Base-by-base conservation (phyloP, 2,888 invertebrate genomes). In the Nineta flava region DNA sequence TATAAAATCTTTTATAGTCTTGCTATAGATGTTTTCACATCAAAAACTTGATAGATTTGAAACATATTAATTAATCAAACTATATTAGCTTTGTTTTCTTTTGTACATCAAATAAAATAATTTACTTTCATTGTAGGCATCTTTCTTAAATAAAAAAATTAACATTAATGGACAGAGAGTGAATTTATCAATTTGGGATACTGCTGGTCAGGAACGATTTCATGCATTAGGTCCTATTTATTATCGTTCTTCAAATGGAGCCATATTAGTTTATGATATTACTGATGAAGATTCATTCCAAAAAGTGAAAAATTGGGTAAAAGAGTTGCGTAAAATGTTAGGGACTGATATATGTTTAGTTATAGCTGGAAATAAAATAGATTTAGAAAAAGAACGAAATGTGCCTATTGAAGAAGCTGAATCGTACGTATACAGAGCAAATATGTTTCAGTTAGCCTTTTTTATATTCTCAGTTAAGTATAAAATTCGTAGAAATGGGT, bases 171-270 rank as follows among this genome's bases (percentile, higher is more conserved):
- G 91, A 1, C 87, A 86, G 63, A 73, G 87, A 60, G 78, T 93
- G 19, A 94, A 93, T 62, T 71, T 99, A 48, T 84, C 94, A 43
- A 87, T 95, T 63, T 99, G 99, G 97, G 97, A 97, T 62, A 99
- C 97, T 3, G 97, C 97, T 6, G 97, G 97, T 0, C 97, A 99
- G 66, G 97, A 99, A 66, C 83, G 85, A 58, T 90, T 87, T 62
- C 99, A 99, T 70, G 96, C 97, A 0, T 68, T 97, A 47, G 97
- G 97, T 3, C 97, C 97, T 9, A 95, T 97, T 58, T 99, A 99
- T 68, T 99, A 99, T 66, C 73, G 97, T 55, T 92, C 91, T 64
- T 95, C 96, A 21, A 91, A 97, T 70, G 97, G 97, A 56, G 99
- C 97, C 49, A 82, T 99, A 59, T 75, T 99, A 56, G 95, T 99